Conservation (phyloP, 1,140 invertebrate species). For the Plodia interpunctella region DNA sequence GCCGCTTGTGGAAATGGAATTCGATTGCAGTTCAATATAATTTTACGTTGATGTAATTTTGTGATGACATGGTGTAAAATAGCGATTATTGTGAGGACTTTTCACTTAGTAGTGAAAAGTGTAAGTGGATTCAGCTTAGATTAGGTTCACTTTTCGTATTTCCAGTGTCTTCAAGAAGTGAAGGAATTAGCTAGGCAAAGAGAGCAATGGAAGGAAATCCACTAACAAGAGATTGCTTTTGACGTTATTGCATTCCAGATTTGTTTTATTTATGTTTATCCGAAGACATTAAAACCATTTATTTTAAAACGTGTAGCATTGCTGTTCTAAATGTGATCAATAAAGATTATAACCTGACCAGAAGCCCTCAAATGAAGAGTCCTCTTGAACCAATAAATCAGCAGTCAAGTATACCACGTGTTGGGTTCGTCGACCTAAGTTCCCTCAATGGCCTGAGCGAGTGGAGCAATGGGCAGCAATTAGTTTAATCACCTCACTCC, state of each 20-base stretch:
- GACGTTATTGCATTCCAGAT: too few relatives aligned
- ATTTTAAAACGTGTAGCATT: not conserved
- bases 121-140: too few relatives aligned
- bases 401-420: conserved; percentile 22
- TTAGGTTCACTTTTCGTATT: too few relatives aligned
- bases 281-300: not conserved
- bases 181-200: too few relatives aligned
- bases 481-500: conserved; percentile 52
- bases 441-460: conserved; percentile 24
- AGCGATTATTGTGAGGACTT: too few relatives aligned
- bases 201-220: too few relatives aligned
- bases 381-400: not conserved
- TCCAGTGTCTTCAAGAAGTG: too few relatives aligned
- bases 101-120: too few relatives aligned
- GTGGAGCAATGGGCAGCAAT: conserved; percentile 40
- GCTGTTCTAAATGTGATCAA: not conserved
- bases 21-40: not conserved
- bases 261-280: too few relatives aligned
- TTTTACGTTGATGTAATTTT: not conserved
- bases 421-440: conserved; percentile 33
- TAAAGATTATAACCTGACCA: conserved; percentile 6
- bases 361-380: conserved; percentile 3
- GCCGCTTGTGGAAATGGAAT: not conserved
- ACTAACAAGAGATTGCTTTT: too few relatives aligned
- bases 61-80: too few relatives aligned